Percentiles rank a stretch among this genome's conserved stretches.
Conservation (phyloP, 2,797 vertebrate species). For the Cetoscarus ocellatus region DNA sequence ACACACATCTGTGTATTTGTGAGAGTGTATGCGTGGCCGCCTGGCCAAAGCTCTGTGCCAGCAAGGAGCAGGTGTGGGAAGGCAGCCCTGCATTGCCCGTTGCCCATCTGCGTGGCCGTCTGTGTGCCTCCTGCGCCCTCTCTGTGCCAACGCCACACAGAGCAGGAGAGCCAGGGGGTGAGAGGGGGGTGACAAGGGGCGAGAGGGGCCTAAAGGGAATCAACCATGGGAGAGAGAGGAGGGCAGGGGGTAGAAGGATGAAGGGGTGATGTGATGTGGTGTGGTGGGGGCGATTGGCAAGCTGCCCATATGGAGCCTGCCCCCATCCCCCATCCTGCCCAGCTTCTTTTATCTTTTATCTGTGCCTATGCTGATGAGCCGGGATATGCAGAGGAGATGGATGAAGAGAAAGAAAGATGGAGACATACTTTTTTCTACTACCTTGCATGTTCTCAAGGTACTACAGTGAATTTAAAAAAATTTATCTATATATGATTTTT, state of each 20-base stretch:
- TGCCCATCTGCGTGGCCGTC: conserved; percentile 89
- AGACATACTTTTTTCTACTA: conserved; percentile 14
- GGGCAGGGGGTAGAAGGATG: conserved; percentile 73
- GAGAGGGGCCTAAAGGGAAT: conserved; percentile 76
- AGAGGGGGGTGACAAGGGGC: conserved; percentile 56
- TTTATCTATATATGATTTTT: not conserved
- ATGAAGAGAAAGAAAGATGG: conserved; percentile 40
- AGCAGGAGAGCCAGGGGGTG: conserved; percentile 66
- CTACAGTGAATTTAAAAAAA: not conserved
- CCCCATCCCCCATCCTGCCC: conserved; percentile 46
- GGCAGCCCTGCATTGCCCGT: conserved; percentile 85
- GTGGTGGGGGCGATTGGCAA: conserved; percentile 64
- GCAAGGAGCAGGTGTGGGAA: conserved; percentile 87
- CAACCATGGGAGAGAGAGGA: conserved; percentile 78
- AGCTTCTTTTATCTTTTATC: conserved; percentile 82
- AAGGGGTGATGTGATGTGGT: conserved; percentile 28
- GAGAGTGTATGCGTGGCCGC: conserved; percentile 33
- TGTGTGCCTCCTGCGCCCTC: conserved; percentile 86
- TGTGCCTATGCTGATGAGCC: conserved; percentile 82
- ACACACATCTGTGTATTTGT: conserved; percentile 70
- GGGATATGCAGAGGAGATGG: conserved; percentile 67
- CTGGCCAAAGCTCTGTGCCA: conserved; percentile 77
- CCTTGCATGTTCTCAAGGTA: conserved; percentile 14
- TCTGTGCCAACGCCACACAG: conserved; percentile 82
- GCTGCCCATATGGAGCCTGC: conserved; percentile 62